Evolutionary conservation across 2,888 invertebrate genomes (phyloP), one percentile per base, ranked within the genome.

Genomic region (Heliconius charithonia): DNA sequence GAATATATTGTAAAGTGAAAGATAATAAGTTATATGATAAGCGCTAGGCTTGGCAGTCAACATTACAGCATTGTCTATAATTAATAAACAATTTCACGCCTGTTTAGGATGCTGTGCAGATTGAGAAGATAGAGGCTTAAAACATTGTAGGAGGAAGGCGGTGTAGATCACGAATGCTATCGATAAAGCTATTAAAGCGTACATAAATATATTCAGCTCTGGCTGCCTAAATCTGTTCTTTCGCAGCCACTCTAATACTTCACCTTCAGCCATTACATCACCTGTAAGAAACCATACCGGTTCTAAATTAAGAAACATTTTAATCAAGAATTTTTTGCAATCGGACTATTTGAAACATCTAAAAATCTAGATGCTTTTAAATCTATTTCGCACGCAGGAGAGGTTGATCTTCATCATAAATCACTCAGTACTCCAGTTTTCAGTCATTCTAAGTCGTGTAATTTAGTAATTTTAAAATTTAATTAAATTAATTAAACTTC

Each of bases 151-250:
- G 82, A 98, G 95, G 93, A 98, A 98, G 78, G 98, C 97, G 25
- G 98, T 98, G 91, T 98, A 98, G 93, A 98, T 96, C 65, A 98
- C 95, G 89, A 98, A 98, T 72, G 97, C 97, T 87, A 98, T 95
- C 76, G 97, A 97, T 83, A 98, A 96, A 32, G 98, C 98, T 88
- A 98, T 96, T 85, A 98, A 95, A 75, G 98, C 98, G 91, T 98
- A 98, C 98, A 98, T 98, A 91, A 98, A 98, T 84, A 98, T 96
- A 89, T 98, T 98, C 67, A 98, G 93, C 90, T 98, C 98, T 0
- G 98, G 98, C 87, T 98, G 98, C 75, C 98, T 96, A 95, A 98
- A 98, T 84, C 98, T 96, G 91, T 98, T 98, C 93, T 98, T 98
- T 85, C 98, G 96, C 83, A 98, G 95, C 98, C 98, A 98, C 86